These are phyloP conservation scores for Sceloporus tristichus DNA, from an alignment of 2,113 vertebrate species.

Conservation along the genomic window DNA sequence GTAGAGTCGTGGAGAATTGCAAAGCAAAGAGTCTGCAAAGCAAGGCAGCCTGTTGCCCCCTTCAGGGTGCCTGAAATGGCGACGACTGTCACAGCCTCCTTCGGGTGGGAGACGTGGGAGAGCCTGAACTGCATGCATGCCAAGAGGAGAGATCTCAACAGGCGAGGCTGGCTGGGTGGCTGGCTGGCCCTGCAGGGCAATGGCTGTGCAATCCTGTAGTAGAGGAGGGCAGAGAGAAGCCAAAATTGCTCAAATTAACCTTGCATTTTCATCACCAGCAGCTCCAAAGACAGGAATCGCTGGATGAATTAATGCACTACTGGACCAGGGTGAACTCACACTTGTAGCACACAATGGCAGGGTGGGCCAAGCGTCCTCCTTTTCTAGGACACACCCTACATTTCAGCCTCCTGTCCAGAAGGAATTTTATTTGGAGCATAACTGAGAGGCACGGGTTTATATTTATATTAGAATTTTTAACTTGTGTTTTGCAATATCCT, in stretches of 20 bases:
- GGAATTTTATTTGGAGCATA: no score
- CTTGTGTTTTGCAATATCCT: no score
- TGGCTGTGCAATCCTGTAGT: neutral
- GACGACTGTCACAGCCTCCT: neutral
- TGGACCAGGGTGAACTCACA: constrained; percentile 4
- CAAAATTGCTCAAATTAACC: neutral
- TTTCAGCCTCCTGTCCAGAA: no score
- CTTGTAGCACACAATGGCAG: constrained; percentile 17
- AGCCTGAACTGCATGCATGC: neutral
- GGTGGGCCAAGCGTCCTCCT: no score
- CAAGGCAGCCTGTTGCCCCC: constrained; percentile 24
- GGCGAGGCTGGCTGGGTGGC: neutral
- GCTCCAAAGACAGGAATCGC: neutral
- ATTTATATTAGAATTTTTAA: no score
- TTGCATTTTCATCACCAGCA: no score
- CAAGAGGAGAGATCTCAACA: neutral
- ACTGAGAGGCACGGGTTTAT: no score
- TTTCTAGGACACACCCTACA: no score
- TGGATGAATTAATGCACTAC: neutral
- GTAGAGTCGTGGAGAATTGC: no score
- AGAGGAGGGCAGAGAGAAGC: neutral
- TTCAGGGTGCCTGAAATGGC: constrained; percentile 22
- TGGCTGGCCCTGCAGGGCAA: neutral
- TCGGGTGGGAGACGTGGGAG: neutral
- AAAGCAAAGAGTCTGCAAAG: neutral